phyloP scores from a whole-genome alignment of 2,797 vertebrate genomes.

The Tympanoctomys barrerae region DNA sequence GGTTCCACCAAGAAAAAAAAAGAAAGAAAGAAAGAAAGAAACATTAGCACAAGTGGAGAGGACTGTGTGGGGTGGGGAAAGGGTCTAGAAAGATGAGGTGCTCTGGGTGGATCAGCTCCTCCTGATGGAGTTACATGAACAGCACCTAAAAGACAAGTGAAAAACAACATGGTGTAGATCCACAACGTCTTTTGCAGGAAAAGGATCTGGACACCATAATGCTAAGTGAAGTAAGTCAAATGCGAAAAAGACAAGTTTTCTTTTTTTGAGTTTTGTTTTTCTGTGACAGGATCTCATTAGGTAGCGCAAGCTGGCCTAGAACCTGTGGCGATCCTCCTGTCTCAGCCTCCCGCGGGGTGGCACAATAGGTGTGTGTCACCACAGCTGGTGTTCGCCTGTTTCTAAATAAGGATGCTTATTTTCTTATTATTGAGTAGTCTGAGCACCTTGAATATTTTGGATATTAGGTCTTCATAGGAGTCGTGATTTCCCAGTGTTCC shows the following conservation, averaged over 20 bases:
- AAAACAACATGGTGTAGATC: not conserved
- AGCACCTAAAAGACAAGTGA: not conserved
- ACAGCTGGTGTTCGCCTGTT: not conserved
- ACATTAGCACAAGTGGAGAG: not conserved
- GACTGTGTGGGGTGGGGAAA: fast-evolving
- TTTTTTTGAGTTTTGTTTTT: not conserved
- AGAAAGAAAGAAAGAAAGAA: too few species aligned
- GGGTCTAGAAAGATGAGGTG: not conserved
- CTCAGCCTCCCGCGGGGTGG: not conserved
- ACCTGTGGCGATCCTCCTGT: not conserved
- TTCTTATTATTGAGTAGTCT: not conserved
- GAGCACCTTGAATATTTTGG: not conserved
- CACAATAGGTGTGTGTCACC: not conserved
- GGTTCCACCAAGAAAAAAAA: too few species aligned
- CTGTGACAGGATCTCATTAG: not conserved
- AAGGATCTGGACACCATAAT: not conserved
- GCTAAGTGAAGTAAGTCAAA: not conserved
- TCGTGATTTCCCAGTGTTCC: not conserved
- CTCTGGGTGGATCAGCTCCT: not conserved
- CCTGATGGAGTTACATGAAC: fast-evolving
- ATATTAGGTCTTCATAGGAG: not conserved
- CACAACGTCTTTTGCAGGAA: not conserved
- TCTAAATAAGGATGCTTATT: not conserved
- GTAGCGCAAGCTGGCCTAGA: not conserved
- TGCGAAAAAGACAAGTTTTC: not conserved